These are phyloP conservation scores for Lithophane semibrunnea DNA, from an alignment of 2,888 invertebrate species.

Conservation along the genomic window DNA sequence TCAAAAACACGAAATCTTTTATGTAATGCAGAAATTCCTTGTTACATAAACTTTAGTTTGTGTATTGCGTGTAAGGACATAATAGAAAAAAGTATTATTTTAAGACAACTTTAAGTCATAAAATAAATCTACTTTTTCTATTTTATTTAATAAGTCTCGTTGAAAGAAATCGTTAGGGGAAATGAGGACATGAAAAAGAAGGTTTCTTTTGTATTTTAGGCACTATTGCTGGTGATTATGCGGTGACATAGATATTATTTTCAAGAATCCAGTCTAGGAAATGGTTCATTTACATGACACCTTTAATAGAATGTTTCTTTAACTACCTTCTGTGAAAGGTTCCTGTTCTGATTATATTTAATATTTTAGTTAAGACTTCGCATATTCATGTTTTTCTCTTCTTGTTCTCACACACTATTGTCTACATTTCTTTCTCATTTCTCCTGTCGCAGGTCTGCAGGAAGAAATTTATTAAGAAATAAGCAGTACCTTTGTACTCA, in stretches of 20 bases:
- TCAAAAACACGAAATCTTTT: slow-evolving; percentile 32
- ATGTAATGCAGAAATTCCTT: slow-evolving; percentile 44
- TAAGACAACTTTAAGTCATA: background rate
- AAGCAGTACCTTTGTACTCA: too few species aligned
- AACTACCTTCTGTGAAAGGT: background rate
- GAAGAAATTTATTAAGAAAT: too few species aligned
- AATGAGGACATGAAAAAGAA: background rate
- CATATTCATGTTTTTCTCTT: too few species aligned
- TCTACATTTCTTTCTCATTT: too few species aligned
- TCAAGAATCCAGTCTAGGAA: background rate
- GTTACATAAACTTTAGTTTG: slow-evolving; percentile 33
- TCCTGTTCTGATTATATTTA: background rate
- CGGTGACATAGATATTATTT: background rate
- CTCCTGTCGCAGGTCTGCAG: too few species aligned
- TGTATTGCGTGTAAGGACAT: slow-evolving; percentile 8
- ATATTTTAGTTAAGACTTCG: too few species aligned
- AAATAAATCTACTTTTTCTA: background rate
- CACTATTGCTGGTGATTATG: background rate
- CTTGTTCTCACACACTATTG: too few species aligned
- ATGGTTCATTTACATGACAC: background rate
- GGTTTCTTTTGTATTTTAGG: background rate
- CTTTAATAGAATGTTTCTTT: background rate
- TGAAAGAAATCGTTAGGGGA: slow-evolving; percentile 5
- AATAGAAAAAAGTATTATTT: background rate
- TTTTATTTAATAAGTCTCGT: background rate